phyloP scores from a whole-genome alignment of 2,113 vertebrate genomes.

The Suncus etruscus region DNA sequence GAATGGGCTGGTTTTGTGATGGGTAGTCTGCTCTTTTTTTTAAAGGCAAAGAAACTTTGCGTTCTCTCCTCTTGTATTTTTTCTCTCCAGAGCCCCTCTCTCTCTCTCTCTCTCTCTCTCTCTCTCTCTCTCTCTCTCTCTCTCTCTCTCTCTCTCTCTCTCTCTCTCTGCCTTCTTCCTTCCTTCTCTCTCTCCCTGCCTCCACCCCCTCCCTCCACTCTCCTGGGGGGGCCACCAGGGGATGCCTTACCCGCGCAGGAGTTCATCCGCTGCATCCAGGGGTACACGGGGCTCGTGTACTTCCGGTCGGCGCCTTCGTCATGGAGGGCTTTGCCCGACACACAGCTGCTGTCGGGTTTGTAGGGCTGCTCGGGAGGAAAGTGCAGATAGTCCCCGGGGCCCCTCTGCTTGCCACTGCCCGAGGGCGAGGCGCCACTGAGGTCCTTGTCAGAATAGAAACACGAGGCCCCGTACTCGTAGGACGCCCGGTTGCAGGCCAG shows the following conservation, averaged over 20 bases:
- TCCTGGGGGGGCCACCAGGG: constrained; percentile 52
- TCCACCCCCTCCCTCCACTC: neutral
- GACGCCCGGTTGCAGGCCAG: constrained; percentile 90
- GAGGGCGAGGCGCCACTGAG: constrained; percentile 88
- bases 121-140: neutral
- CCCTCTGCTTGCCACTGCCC: constrained; percentile 88
- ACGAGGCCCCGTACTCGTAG: constrained; percentile 91
- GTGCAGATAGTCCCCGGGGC: constrained; percentile 89
- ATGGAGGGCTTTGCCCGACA: constrained; percentile 88
- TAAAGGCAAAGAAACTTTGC: constrained; percentile 61
- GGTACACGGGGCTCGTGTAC: constrained; percentile 91
- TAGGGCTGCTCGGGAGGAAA: constrained; percentile 89
- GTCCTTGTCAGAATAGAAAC: constrained; percentile 92
- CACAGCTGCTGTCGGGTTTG: constrained; percentile 86
- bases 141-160: constrained; percentile 1
- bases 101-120: neutral
- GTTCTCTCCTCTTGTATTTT: neutral
- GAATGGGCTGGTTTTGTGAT: constrained; percentile 11
- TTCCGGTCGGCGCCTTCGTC: constrained; percentile 91
- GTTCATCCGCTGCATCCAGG: constrained; percentile 93
- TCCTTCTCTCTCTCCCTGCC: constrained; percentile 18
- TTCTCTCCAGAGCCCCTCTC: neutral
- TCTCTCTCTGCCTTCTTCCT: neutral
- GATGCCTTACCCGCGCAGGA: constrained; percentile 89
- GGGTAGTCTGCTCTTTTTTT: neutral